These are phyloP conservation scores for Drosophila conformis DNA, from an alignment of 2,888 invertebrate genomes.

Conservation along the genomic window DNA sequence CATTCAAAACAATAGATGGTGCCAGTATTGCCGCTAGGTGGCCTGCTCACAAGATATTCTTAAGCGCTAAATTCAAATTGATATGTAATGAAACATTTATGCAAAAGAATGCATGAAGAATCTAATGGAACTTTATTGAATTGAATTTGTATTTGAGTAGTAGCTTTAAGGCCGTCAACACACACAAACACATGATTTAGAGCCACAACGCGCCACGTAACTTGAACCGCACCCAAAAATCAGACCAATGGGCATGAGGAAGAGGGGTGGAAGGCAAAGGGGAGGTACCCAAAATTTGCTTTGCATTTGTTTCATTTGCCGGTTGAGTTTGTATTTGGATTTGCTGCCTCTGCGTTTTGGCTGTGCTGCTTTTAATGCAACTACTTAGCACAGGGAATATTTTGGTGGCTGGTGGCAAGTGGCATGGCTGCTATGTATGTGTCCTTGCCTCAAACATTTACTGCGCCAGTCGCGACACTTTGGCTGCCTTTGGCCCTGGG, in stretches of 20 bases:
- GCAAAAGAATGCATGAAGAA: background rate
- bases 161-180: constrained; percentile 38
- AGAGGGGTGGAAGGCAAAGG: constrained; percentile 17
- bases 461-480: constrained; percentile 65
- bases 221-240: constrained; percentile 65
- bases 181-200: constrained; percentile 51
- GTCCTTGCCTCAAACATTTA: constrained; percentile 73
- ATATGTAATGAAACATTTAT: background rate
- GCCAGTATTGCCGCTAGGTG: background rate
- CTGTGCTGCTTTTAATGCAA: constrained; percentile 73
- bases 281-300: constrained; percentile 37
- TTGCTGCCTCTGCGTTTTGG: constrained; percentile 54
- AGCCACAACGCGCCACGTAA: constrained; percentile 46
- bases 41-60: background rate
- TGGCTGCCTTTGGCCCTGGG: constrained; percentile 52
- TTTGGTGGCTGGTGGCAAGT: constrained; percentile 1
- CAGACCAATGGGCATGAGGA: background rate
- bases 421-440: constrained; percentile 24
- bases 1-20: background rate
- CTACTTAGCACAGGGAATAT: constrained; percentile 64
- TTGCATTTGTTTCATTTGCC: constrained; percentile 58
- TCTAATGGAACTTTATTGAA: background rate
- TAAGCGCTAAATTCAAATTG: constrained; percentile 2
- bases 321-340: constrained; percentile 10
- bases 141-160: constrained; percentile 7